These are phyloP conservation scores for Nixonia krombeini DNA, from an alignment of 1,140 invertebrate genomes.

Conservation along the genomic window DNA sequence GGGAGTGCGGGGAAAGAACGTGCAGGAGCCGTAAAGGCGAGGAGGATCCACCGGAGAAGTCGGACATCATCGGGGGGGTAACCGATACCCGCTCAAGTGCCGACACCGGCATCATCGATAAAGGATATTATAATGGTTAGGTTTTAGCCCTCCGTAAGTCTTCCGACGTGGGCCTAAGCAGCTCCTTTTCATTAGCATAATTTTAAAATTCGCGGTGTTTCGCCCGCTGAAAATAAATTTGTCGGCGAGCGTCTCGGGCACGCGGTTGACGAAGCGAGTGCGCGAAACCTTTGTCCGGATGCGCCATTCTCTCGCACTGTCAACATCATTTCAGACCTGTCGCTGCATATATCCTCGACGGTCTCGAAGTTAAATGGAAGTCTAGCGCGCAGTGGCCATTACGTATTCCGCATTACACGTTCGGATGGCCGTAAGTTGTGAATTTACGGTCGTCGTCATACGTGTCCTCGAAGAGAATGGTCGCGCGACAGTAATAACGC, in stretches of 20 bases:
- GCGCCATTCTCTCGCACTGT: no score
- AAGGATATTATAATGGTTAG: slow-evolving; percentile 56
- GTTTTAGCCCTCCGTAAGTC: no score
- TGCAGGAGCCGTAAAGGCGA: slow-evolving; percentile 37
- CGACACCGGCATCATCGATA: slow-evolving; percentile 49
- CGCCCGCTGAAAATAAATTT: no score
- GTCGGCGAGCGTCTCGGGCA: no score
- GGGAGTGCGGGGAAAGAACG: slow-evolving; percentile 37
- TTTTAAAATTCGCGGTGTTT: no score
- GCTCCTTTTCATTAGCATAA: no score
- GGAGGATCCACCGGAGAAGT: slow-evolving; percentile 44
- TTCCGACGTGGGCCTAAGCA: no score
- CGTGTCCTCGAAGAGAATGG: slow-evolving; percentile 43
- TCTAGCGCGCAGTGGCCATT: slow-evolving; percentile 30
- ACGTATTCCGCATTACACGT: slow-evolving; percentile 44
- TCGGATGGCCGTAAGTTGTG: slow-evolving; percentile 46
- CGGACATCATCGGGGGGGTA: slow-evolving; percentile 59
- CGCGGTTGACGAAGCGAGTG: no score
- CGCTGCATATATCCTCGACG: slow-evolving; percentile 24
- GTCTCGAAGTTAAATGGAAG: slow-evolving; percentile 47
- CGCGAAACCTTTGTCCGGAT: no score
- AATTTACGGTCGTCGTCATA: slow-evolving; percentile 52
- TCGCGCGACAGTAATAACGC: slow-evolving; percentile 39
- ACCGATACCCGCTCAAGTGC: slow-evolving; percentile 65
- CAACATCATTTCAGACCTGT: slow-evolving; percentile 16